Base-by-base conservation (phyloP, 2,797 vertebrate genomes). In the Anniella stebbinsi region DNA sequence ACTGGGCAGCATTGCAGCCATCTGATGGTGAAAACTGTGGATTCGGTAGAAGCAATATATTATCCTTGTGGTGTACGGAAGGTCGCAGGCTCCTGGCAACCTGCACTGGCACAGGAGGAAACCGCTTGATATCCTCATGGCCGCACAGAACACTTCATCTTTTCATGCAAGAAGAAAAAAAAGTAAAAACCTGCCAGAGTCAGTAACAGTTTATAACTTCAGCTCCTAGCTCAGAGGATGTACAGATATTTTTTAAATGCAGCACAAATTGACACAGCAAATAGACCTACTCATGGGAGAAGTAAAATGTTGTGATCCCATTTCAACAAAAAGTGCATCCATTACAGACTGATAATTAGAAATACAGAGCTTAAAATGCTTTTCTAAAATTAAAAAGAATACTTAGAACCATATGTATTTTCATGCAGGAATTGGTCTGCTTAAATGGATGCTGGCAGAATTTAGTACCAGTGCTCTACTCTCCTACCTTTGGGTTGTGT, bases 241-340 rank as follows among this genome's bases (percentile, higher is more conserved):
- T 91, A 60, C 91, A 78, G 82, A 0, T 90, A 48, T 70, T 88
- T 41, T 95, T 91, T 60, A 92, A 91, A 91, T 25, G 69, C 86
- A 88, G 69, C 0, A 3, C 2, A 72, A 89, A 93, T 48, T 93
- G 88, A 94, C 93, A 94, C 17, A 92, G 92, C 77, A 94, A 95
- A 95, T 88, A 94, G 83, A 86, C 84, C 38, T 72, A 80, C 86
- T 84, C 77, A 88, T 85, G 86, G 63, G 41, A 94, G 88, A 84
- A 93, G 91, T 94, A 93, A 95, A 96, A 94, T 33, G 60, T 12
- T 89, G 45, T 94, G 91, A 94, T 91, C 88, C 92, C 89, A 76
- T 94, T 93, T 94, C 87, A 90, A 88, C 54, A 88, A 90, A 93
- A 94, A 87, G 0, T 18, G 88, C 41, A 72, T 92, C 91, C 60